Evolutionary conservation across 2,888 invertebrate genomes (phyloP), one percentile per base, ranked within the genome.

Genomic region (Himalopsyche kuldschensis): DNA sequence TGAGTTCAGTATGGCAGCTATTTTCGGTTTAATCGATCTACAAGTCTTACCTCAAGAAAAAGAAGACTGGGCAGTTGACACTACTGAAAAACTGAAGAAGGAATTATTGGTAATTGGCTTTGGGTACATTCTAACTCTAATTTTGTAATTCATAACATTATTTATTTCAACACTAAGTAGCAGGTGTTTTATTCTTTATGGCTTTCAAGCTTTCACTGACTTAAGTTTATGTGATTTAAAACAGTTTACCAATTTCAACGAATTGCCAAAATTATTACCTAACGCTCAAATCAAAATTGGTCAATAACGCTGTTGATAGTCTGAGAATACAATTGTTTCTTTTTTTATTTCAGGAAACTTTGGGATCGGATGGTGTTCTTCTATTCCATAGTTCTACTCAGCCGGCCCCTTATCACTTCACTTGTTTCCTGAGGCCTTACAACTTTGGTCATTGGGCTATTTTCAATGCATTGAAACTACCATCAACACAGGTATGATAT

Each of bases 391-490:
- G 96, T 6, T 95, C 95, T 84, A 96, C 98, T 0, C 92, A 92
- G 84, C 93, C 95, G 3, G 97, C 98, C 0, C 95, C 95, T 20
- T 96, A 96, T 89, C 98, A 98, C 90, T 95, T 95, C 89, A 94
- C 96, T 82, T 93, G 95, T 27, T 92, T 96, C 86, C 89, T 96
- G 11, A 94, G 96, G 80, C 95, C 96, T 0, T 95, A 93, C 90
- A 97, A 98, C 91, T 97, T 97, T 89, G 93, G 94, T 78, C 97
- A 97, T 90, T 97, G 96, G 90, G 95, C 94, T 27, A 91, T 98
- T 81, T 96, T 97, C 90, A 98, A 98, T 90, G 95, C 95, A 11
- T 90, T 98, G 27, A 94, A 95, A 77, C 91, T 97, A 78, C 98
- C 98, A 0, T 94, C 93, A 0, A 97, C 96, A 0, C 96, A 97